Evolutionary conservation across 2,113 vertebrate genomes (phyloP).

Genomic region (Solea senegalensis): DNA sequence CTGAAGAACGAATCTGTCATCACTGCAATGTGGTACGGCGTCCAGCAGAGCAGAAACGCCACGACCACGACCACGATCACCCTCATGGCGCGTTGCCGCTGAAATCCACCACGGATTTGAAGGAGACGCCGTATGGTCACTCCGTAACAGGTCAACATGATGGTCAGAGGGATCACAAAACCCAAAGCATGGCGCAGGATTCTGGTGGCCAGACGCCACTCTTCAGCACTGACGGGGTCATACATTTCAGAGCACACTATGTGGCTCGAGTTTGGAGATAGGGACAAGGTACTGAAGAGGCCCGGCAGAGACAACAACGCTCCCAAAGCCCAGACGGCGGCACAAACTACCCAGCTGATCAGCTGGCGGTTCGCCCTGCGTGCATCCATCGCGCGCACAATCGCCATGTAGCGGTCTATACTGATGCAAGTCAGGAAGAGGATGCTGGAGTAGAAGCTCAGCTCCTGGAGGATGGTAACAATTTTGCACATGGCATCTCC

Average conservation of each 20-base stretch:
- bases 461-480: conserved; percentile 72
- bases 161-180: conserved; percentile 72
- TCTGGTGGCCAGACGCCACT: conserved; percentile 75
- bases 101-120: conserved; percentile 66
- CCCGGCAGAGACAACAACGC: conserved; percentile 73
- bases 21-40: conserved; percentile 74
- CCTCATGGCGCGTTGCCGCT: conserved; percentile 75
- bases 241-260: conserved; percentile 61
- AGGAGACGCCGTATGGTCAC: conserved; percentile 69
- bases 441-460: conserved; percentile 84
- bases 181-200: conserved; percentile 71
- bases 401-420: conserved; percentile 82
- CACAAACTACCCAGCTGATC: conserved; percentile 67
- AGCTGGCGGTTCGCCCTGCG: conserved; percentile 37
- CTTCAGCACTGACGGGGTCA: conserved; percentile 29
- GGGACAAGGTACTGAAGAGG: conserved; percentile 51
- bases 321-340: conserved; percentile 71
- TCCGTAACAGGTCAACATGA: conserved; percentile 79
- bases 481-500: conserved; percentile 79
- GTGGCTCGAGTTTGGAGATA: rapidly evolving
- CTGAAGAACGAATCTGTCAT: conserved; percentile 75
- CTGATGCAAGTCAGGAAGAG: conserved; percentile 84
- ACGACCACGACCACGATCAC: conserved; percentile 73
- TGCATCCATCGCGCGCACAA: conserved; percentile 74
- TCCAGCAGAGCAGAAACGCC: conserved; percentile 80